A percentile compares a stretch with the other conserved stretches of the same genome.
phyloP scores from a whole-genome alignment of 2,888 invertebrate species.

The Ischnura elegans region DNA sequence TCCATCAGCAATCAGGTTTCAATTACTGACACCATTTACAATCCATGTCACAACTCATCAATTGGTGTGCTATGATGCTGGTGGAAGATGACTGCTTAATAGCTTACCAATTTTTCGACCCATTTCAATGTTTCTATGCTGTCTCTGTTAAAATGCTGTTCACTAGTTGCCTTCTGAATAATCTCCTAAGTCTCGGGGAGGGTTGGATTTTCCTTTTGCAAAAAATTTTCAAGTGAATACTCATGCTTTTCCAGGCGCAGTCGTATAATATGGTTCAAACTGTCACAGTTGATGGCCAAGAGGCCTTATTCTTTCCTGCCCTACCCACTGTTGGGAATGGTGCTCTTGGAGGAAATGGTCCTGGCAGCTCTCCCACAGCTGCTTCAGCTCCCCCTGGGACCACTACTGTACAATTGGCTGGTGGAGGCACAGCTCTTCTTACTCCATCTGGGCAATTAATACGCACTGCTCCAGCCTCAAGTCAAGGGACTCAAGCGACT shows the following conservation, averaged over 20 bases:
- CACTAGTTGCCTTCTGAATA: too few relatives aligned
- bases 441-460: slow-evolving; percentile 86
- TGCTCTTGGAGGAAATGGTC: slow-evolving; percentile 45
- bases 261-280: slow-evolving; percentile 84
- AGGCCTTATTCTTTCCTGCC: slow-evolving; percentile 94
- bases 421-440: slow-evolving; percentile 77
- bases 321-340: slow-evolving; percentile 76
- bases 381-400: slow-evolving; percentile 72
- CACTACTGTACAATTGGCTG: slow-evolving; percentile 77
- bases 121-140: too few relatives aligned
- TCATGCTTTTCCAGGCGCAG: slow-evolving; percentile 16
- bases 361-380: slow-evolving; percentile 78
- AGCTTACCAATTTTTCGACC: too few relatives aligned
- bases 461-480: slow-evolving; percentile 82
- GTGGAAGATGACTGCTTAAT: too few relatives aligned
- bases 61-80: too few relatives aligned
- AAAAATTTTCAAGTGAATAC: not conserved
- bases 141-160: too few relatives aligned
- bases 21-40: too few relatives aligned
- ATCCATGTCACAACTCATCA: too few relatives aligned
- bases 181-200: too few relatives aligned
- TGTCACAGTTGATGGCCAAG: slow-evolving; percentile 95
- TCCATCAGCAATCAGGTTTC: too few relatives aligned
- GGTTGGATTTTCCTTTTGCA: not conserved
- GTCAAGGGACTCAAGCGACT: slow-evolving; percentile 72